Evolutionary conservation across 2,797 vertebrate genomes (phyloP), one percentile per base, ranked within the genome.

Genomic region (Darevskia mixta): DNA sequence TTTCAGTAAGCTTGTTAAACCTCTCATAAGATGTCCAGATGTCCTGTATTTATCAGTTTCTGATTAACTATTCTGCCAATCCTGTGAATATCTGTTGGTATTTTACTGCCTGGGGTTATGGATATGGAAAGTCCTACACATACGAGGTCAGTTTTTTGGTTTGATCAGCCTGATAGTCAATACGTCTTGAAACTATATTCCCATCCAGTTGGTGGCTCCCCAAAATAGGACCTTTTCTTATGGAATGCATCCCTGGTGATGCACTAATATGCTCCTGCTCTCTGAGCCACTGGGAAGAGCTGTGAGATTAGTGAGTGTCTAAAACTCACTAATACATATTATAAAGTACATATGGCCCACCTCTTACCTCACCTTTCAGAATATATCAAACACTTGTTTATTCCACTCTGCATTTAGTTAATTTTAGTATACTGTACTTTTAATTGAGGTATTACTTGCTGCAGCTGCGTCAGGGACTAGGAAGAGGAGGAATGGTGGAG

Each of bases 1-100:
- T 95, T 89, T 90, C 77, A 91, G 87, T 91, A 96, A 96, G 95
- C 94, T 94, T 93, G 95, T 95, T 96, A 96, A 97, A 95, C 87
- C 95, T 96, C 94, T 95, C 96, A 96, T 96, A 96, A 96, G 91
- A 93, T 95, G 93, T 96, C 96, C 97, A 97, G 96, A 96, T 97
- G 96, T 96, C 95, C 92, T 91, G 45, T 78, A 92, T 94, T 93
- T 94, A 88, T 92, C 94, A 95, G 93, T 94, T 95, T 95, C 95
- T 95, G 94, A 95, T 95, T 95, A 96, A 95, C 94, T 95, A 92
- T 95, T 93, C 93, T 90, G 84, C 72, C 90, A 94, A 90, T 89
- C 89, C 95, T 95, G 92, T 95, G 95, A 95, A 90, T 95, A 95
- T 88, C 94, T 92, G 92, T 86, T 96, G 94, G 94, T 95, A 93